These are phyloP conservation scores for Diogma glabrata DNA, from an alignment of 2,888 invertebrate species.

Conservation along the genomic window DNA sequence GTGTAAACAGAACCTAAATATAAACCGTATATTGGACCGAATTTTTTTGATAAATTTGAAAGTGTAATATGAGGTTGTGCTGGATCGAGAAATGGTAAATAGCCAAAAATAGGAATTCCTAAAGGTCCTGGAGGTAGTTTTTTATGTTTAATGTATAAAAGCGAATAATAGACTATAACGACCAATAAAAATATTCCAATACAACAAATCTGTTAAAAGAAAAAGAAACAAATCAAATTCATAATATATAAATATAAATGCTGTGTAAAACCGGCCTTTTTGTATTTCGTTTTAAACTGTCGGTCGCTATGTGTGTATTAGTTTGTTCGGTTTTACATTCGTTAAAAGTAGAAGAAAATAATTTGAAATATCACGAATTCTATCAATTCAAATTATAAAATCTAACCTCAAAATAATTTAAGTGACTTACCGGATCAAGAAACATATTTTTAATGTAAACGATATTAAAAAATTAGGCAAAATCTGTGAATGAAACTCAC, in stretches of 20 bases:
- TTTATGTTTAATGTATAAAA: conserved; percentile 22
- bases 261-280: conserved; percentile 7
- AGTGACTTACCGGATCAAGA: conserved; percentile 6
- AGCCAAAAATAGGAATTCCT: conserved; percentile 67
- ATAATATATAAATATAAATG: too few species aligned
- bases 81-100: conserved; percentile 59
- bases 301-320: too few species aligned
- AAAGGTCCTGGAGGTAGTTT: conserved; percentile 62
- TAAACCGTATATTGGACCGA: conserved; percentile 63
- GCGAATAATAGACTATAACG: neutral
- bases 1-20: conserved; percentile 63
- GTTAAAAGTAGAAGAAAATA: too few species aligned
- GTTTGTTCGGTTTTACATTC: too few species aligned
- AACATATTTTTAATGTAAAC: neutral
- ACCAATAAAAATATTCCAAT: too few species aligned
- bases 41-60: conserved; percentile 50
- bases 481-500: neutral
- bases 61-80: conserved; percentile 60
- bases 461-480: neutral
- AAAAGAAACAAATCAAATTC: too few species aligned
- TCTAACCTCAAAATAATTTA: too few species aligned
- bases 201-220: neutral
- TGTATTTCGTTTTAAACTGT: too few species aligned
- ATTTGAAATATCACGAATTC: too few species aligned
- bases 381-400: too few species aligned